Base-by-base conservation (phyloP, 2,888 invertebrate genomes). In the Charanyca ferruginea region DNA sequence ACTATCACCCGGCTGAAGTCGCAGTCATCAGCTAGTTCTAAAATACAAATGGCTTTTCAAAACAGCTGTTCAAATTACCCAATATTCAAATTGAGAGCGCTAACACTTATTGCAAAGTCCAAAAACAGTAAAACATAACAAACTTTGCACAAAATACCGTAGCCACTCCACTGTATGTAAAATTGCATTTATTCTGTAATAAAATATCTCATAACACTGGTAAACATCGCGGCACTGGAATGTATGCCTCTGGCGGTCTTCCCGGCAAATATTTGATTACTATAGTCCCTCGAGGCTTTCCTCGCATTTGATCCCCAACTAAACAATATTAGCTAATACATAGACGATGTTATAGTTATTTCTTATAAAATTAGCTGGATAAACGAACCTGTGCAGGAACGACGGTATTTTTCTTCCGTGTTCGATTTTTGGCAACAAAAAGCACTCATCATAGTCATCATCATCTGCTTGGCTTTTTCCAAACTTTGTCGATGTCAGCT, bases 251-350 rank as follows among this genome's bases (percentile, higher is more conserved):
- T 48, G 80, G 85, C 81, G 62, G 75, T 79, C 66, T 73, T 69
- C 71, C 80, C 76, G 64, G 66, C 83, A 83, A 85, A 86, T 85
- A 86, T 86, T 86, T 85, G 85, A 85, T 85, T 85, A 85, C 79
- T 74, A 71, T 60, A 38, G 70, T 58, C 77, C 70, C 74, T 22
- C 61, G 73, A 49, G 79, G 60, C 54, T 57, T 61, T 22, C 73
- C 16, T 38, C 77, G 72, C 73, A 73, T 79, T 73, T 66, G 74
- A 76, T 80, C 77, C 82, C 66, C 65, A 48, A 68, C 77, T 76
- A 79, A 83, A 85, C 83, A 76, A 74, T 82, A 85, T 85, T 81
- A 85, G 63, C 73, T 81, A 79, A 79, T 70, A 79, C 55, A 58
- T 63, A 65, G 38, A 38, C 57, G 23, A 59, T 77, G 64, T 66